Base-by-base conservation (phyloP, 2,888 invertebrate genomes). In the Agrilus biguttatus region DNA sequence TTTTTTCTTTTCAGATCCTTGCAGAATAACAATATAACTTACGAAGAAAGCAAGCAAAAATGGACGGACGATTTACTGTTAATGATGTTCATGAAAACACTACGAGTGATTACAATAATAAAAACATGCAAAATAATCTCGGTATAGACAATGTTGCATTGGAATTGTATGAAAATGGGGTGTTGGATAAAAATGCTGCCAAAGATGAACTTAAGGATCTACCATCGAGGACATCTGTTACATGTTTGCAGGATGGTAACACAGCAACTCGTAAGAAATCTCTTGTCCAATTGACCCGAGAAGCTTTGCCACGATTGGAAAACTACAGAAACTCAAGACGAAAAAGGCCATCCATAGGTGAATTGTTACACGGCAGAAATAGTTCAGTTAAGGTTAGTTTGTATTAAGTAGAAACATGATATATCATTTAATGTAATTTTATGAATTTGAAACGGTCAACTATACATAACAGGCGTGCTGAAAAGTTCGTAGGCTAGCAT, bases 311-410 rank as follows among this genome's bases (percentile, higher is more conserved):
- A 1, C 70, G 86, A 44, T 71, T 85, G 66, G 87, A 88, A 59
- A 83, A 88, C 62, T 90, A 90, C 60, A 75, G 85, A 57, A 80
- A 81, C 60, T 80, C 83, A 1, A 78, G 80, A 55, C 71, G 84
- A 51, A 86, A 86, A 60, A 73, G 90, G 49, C 89, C 89, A 1
- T 87, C 88, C 19, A 70, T 90, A 44, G 87, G 88, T 14, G 87
- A 88, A 57, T 67, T 90, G 36, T 67, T 90, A 37, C 88, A 89
- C 56, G 83, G 83, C 23, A 81, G 83, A 36, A 74, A 75, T 49
- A 72, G 71, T 44, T 56, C 60, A 35, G 55, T 61, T 42, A 71
- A 70, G 65, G 72, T 69, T 58, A 60, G 55, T 28, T 28, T 28
- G 1, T 4, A 10, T 10, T 28, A 28, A 8, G 2, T 28, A 6